Evolutionary conservation across 64 coral and sea anemone genomes (phyloP).

Genomic region (Platygyra sinensis): DNA sequence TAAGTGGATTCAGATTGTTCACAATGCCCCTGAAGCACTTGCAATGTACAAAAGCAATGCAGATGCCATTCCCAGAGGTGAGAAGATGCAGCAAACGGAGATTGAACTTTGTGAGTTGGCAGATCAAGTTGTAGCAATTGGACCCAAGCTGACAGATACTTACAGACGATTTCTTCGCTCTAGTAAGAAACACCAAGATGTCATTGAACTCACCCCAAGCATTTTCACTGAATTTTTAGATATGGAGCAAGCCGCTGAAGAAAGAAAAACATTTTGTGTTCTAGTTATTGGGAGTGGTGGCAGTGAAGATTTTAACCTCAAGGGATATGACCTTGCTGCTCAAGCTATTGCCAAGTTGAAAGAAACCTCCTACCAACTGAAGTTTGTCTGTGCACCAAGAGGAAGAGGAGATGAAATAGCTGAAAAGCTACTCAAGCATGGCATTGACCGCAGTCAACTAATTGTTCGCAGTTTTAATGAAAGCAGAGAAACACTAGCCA

Average conservation of each 20-base stretch:
- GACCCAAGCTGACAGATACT: constrained; percentile 11
- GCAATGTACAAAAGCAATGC: background rate
- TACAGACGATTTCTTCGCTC: background rate
- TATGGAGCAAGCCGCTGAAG: background rate
- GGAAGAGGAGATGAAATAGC: background rate
- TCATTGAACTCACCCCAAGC: background rate
- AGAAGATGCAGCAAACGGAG: background rate
- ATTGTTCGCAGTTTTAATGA: constrained; percentile 1
- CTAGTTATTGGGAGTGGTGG: constrained; percentile 19
- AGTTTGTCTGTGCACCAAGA: background rate
- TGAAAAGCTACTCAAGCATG: background rate
- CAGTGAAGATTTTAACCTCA: constrained; percentile 14
- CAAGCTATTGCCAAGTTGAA: background rate
- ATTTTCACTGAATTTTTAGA: constrained; percentile 16
- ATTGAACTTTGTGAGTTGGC: background rate
- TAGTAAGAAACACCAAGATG: background rate
- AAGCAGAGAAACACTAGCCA: background rate
- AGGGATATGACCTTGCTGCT: constrained; percentile 6
- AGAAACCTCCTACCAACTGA: background rate
- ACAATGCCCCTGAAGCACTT: background rate
- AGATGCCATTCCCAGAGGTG: background rate
- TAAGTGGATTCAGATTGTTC: constrained; percentile 15
- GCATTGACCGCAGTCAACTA: background rate
- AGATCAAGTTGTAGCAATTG: constrained; percentile 26
- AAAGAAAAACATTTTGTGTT: background rate